Evolutionary conservation across 2,113 vertebrate genomes (phyloP).

Genomic region (Gallinago undulata): DNA sequence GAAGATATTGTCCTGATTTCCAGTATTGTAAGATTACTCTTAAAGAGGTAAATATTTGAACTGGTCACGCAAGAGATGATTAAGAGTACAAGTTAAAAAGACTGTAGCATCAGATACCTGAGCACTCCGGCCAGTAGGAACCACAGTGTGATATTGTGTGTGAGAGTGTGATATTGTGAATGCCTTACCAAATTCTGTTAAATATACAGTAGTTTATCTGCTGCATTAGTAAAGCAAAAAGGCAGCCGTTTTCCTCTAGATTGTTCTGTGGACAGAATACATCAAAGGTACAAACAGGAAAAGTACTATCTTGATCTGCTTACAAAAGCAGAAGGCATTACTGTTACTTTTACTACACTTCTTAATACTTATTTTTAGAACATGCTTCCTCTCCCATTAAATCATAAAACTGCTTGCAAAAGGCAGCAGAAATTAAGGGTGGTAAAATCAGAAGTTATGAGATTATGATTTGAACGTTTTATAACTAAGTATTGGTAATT

Average conservation of each 20-base stretch:
- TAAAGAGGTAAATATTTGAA: background rate
- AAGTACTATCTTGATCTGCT: conserved; percentile 56
- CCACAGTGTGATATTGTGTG: background rate
- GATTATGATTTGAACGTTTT: background rate
- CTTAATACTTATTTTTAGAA: conserved; percentile 49
- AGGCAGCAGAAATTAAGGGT: background rate
- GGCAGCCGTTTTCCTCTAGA: background rate
- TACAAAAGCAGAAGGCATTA: conserved; percentile 44
- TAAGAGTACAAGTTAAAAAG: background rate
- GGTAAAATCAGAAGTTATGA: background rate
- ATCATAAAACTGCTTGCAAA: background rate
- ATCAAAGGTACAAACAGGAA: background rate
- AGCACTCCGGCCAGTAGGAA: background rate
- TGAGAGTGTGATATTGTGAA: background rate
- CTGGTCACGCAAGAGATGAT: background rate
- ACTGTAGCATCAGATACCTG: background rate
- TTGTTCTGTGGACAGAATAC: background rate
- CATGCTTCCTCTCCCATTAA: background rate
- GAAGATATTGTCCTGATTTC: background rate
- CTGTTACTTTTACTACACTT: conserved; percentile 49
- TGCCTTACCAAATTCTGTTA: background rate
- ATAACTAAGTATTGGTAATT: background rate
- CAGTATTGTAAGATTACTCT: background rate
- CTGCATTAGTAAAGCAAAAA: background rate
- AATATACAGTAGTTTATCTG: background rate